These are phyloP conservation scores for Brachynemurus nebulosus DNA, from an alignment of 2,888 invertebrate species.

Conservation along the genomic window DNA sequence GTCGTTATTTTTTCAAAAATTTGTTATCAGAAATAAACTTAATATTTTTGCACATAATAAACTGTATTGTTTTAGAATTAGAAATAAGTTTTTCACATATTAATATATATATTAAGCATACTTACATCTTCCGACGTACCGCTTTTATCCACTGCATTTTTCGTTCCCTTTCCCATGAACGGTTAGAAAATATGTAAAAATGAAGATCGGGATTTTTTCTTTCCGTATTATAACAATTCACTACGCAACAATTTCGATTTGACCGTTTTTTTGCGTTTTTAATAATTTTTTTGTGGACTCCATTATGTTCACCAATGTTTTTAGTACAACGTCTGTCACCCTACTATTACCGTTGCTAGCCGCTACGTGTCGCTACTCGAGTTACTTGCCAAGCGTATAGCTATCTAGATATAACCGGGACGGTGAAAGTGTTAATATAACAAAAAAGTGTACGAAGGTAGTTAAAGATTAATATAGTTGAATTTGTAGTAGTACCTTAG, in stretches of 20 bases:
- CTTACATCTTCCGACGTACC: background rate
- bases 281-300: background rate
- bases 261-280: background rate
- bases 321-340: background rate
- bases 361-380: background rate
- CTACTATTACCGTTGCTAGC: background rate
- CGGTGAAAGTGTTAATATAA: too few relatives aligned
- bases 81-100: too few relatives aligned
- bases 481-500: too few relatives aligned
- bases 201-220: too few relatives aligned
- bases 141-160: slow-evolving; percentile 4
- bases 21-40: background rate
- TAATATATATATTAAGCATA: too few relatives aligned
- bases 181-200: slow-evolving; percentile 1
- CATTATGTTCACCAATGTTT: background rate
- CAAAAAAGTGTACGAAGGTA: too few relatives aligned
- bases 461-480: too few relatives aligned
- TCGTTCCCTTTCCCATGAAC: slow-evolving; percentile 1
- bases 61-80: too few relatives aligned
- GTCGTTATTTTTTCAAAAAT: too few relatives aligned
- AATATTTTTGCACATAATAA: slow-evolving; percentile 1
- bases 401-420: background rate
- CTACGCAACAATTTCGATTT: slow-evolving; percentile 4
- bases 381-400: background rate
- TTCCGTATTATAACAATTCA: background rate